Base-by-base conservation (phyloP, 2,797 vertebrate species). In the Graptemys geographica region DNA sequence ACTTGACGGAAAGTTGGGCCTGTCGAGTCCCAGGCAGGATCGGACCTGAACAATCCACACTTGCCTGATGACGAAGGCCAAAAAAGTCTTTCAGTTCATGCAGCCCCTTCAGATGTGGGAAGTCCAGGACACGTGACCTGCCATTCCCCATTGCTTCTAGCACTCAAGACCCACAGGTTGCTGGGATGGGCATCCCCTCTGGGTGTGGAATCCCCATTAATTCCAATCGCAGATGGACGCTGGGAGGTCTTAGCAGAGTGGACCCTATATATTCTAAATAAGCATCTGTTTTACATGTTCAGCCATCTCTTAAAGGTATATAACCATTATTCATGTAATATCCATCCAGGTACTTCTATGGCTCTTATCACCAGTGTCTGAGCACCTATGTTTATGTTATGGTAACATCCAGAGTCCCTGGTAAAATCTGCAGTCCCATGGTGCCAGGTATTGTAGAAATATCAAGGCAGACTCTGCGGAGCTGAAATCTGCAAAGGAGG, bases 31-130 rank as follows among this genome's bases (percentile, higher is more conserved):
- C 37, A 3, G 69, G 3, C 33, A 1, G 3, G 23, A 4, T 0
- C 4, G 1, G 7, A 33, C 56, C 25, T 6, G 18, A 6, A 44
- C 3, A 15, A 1, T 21, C 78, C 13, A 0, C 10, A 0, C 86
- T 91, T 76, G 1, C 33, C 11, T 62, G 4, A n/a, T 84, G 62
- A 44, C 31, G 31, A 4, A 83, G 49, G 28, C 19, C 2, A n/a
- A 81, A 88, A 87, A 3, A 0, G 1, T 41, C 69, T 72, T 72
- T 41, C 69, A 41, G 10, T 41, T 72, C 21, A 19, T 41, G 37
- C n/a, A 72, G 37, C 19, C 21, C 69, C 41, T 72, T 72, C 69
- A 72, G 65, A 69, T 19, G 18, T 5, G 65, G 65, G 19, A 69
- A 18, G 65, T 21, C n/a, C 65, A 69, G n/a, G 65, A 37, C 19